Base-by-base conservation (phyloP, 2,888 invertebrate genomes). In the Eupeodes luniger region DNA sequence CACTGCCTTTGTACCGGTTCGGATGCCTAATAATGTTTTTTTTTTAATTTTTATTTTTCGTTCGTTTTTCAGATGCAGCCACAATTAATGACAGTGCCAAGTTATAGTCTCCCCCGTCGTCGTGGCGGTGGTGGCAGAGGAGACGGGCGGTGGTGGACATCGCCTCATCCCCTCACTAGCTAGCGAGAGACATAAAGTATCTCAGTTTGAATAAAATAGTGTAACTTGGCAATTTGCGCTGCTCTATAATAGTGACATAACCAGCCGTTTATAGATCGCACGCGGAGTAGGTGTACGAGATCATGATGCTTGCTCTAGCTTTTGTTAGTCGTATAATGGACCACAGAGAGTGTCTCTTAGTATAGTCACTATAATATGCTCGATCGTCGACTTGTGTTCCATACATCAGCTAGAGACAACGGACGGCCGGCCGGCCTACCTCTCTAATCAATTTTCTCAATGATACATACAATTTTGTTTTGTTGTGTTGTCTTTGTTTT, bases 171-270 rank as follows among this genome's bases (percentile, higher is more conserved):
- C 64, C n/a, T 16, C 27, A 27, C 9, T n/a, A 10, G 9, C 16
- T 19, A 59, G 34, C 47, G 27, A 14, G 64, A 66, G 44, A 67
- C 70, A 69, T 49, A 47, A 67, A 47, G 72, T 44, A 27, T 51
- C 19, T 62, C n/a, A n/a, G 70, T 72, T 57, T 72, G 47, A 72
- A 72, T 72, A 59, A 78, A 19, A 69, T 77, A 83, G 80, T 81
- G 80, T 72, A 81, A 67, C 72, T 83, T 87, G 87, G 83, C 87
- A 87, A 87, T 83, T 76, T 67, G 79, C 77, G 61, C 66, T 72
- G 79, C 72, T 61, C 72, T 69, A 5, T 40, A 40, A 40, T 40
- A 55, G 55, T 87, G 87, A 81, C 83, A 83, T 83, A 87, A 87
- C 74, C 72, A 62, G 57, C 81, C 57, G 51, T 77, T 81, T 72